Evolutionary conservation across 2,113 vertebrate genomes (phyloP).

Genomic region (Siniperca chuatsi): DNA sequence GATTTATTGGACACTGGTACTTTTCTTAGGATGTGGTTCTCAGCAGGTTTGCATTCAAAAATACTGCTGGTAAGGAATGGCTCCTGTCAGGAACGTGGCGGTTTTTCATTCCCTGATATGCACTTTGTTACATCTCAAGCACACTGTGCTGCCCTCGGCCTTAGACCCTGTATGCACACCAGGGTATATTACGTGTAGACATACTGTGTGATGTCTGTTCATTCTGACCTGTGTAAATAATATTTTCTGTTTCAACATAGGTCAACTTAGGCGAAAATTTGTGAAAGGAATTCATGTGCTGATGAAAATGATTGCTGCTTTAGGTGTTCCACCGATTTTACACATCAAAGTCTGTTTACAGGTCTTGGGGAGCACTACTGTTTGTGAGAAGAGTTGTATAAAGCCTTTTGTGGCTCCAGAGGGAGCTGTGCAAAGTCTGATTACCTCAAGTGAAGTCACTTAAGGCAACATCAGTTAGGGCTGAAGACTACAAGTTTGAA

Average conservation of each 20-base stretch:
- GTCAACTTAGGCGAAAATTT: background rate
- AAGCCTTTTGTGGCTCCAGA: background rate
- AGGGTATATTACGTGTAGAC: constrained; percentile 24
- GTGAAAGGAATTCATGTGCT: background rate
- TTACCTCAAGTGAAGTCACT: background rate
- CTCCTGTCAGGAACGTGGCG: constrained; percentile 50
- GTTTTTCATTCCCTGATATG: constrained; percentile 54
- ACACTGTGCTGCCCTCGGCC: constrained; percentile 33
- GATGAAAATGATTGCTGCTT: background rate
- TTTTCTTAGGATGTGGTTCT: constrained; percentile 65
- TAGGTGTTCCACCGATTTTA: background rate
- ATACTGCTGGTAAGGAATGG: constrained; percentile 54
- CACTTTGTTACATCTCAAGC: constrained; percentile 53
- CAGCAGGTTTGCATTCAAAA: constrained; percentile 66
- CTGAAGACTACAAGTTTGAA: background rate
- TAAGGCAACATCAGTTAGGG: background rate
- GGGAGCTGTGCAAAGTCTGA: background rate
- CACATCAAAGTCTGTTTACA: background rate
- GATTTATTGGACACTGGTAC: constrained; percentile 69
- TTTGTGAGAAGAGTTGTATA: too few relatives aligned
- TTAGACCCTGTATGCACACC: constrained; percentile 43
- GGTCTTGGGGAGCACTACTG: background rate
- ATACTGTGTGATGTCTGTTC: constrained; percentile 3
- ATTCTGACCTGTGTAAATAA: constrained; percentile 1
- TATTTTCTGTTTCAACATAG: background rate